Conservation (phyloP, 2,113 vertebrate genomes). For the Hippopotamus amphibius region DNA sequence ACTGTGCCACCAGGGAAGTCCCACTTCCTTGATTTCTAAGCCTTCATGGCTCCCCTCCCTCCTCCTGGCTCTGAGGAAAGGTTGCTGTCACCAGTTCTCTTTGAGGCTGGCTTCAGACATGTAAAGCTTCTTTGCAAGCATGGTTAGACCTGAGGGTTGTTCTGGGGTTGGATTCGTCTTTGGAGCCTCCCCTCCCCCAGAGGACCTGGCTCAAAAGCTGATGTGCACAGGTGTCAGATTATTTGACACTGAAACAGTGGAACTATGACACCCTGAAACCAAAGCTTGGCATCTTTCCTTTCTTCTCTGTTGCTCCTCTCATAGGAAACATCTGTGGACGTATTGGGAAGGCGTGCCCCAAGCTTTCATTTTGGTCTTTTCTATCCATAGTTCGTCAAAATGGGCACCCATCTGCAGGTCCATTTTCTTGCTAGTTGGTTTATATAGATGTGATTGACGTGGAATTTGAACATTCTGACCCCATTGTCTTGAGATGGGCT, state of each 20-base stretch:
- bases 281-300: conserved; percentile 46
- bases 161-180: not conserved
- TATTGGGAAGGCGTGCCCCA: not conserved
- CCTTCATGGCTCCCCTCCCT: not conserved
- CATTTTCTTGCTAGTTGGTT: not conserved
- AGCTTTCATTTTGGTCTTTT: not conserved
- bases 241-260: not conserved
- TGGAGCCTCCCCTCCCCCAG: not conserved
- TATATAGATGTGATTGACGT: not conserved
- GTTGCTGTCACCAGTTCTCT: not conserved
- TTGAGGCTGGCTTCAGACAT: not conserved
- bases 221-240: not conserved
- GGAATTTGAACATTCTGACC: not conserved
- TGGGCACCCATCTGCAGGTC: not conserved
- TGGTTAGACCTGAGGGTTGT: not conserved
- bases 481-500: not conserved
- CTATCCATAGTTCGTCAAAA: conserved; percentile 51
- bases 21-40: not conserved
- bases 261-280: not conserved
- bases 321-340: conserved; percentile 73
- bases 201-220: not conserved
- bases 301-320: conserved; percentile 66
- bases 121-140: not conserved
- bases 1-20: no score
- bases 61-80: not conserved